phyloP scores from a whole-genome alignment of 2,113 vertebrate genomes.

The Sinocyclocheilus anophthalmus region DNA sequence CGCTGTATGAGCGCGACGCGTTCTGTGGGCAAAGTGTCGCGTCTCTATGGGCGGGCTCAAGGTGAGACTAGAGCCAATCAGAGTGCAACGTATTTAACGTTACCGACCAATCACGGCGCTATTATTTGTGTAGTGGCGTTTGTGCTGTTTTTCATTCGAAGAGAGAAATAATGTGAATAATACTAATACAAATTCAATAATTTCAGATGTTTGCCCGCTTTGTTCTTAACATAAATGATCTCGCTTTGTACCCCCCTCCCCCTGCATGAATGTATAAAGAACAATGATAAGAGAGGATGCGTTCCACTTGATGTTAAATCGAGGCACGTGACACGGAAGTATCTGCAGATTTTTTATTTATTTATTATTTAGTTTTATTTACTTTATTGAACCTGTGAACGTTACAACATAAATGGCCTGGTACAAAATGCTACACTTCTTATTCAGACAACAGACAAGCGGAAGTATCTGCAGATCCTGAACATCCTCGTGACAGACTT shows the following conservation, averaged over 20 bases:
- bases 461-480: background rate
- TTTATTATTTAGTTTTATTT: too few species aligned
- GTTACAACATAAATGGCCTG: too few species aligned
- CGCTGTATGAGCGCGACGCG: background rate
- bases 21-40: too few species aligned
- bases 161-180: background rate
- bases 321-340: constrained; percentile 29
- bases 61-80: background rate
- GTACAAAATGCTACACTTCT: too few species aligned
- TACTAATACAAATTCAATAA: background rate
- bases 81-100: background rate
- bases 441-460: background rate
- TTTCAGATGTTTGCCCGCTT: background rate
- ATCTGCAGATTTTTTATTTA: too few species aligned
- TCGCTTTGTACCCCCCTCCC: background rate
- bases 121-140: too few species aligned
- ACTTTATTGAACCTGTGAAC: too few species aligned
- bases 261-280: background rate
- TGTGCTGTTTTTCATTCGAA: too few species aligned
- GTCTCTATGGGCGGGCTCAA: background rate
- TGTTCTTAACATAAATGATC: background rate
- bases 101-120: background rate
- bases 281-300: background rate
- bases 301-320: background rate
- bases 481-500: background rate